Conservation (phyloP, 2,113 vertebrate species). For the Polypterus senegalus region DNA sequence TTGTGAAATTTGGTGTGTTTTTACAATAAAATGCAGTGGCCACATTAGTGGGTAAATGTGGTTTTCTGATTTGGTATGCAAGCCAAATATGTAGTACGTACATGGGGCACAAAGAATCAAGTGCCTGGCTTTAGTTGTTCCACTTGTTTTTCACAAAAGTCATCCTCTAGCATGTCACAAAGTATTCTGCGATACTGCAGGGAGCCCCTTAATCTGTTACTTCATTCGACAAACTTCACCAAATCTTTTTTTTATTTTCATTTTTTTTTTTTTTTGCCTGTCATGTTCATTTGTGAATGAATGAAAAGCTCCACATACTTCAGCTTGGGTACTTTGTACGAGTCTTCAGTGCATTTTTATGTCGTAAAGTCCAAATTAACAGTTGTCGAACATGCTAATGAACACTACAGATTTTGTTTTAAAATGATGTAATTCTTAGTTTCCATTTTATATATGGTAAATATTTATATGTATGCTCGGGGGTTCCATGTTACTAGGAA, state of each 20-base stretch:
- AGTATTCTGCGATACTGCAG: too few species aligned
- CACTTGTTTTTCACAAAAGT: too few species aligned
- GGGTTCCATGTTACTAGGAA: neutral
- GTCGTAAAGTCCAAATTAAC: constrained; percentile 37
- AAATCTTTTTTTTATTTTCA: constrained; percentile 1
- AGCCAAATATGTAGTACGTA: constrained; percentile 53
- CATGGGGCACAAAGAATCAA: constrained; percentile 35
- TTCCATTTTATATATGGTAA: neutral
- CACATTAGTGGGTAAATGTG: constrained; percentile 39
- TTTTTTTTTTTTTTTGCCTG: neutral
- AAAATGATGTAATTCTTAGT: neutral
- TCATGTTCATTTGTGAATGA: too few species aligned
- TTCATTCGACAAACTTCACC: too few species aligned
- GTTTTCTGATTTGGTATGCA: constrained; percentile 41
- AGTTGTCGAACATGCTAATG: constrained; percentile 14
- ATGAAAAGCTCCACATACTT: constrained; percentile 1
- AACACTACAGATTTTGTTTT: neutral
- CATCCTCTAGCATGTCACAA: too few species aligned
- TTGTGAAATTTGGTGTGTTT: constrained; percentile 49
- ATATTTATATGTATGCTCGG: neutral
- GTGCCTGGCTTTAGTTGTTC: constrained; percentile 35
- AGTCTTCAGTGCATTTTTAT: constrained; percentile 29
- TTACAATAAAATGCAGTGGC: constrained; percentile 51
- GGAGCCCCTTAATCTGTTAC: too few species aligned
- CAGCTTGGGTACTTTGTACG: constrained; percentile 14